Percentiles rank a stretch among this genome's conserved stretches.
These are phyloP conservation scores for Drosophila lacteicornis DNA, from an alignment of 1,140 invertebrate genomes.

Conservation along the genomic window DNA sequence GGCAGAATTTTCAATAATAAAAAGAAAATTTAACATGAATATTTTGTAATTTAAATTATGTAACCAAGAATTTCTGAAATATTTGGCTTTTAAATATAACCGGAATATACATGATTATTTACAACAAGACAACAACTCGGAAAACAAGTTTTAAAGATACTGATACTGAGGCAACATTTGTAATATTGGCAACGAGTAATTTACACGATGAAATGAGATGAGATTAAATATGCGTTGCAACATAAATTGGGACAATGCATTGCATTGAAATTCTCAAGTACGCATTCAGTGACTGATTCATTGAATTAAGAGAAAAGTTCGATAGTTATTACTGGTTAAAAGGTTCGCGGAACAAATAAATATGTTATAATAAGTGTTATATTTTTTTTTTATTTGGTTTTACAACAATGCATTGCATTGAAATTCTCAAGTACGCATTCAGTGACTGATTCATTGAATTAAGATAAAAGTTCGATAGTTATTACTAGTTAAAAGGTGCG, in stretches of 20 bases:
- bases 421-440: background rate
- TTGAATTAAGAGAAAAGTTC: too few species aligned
- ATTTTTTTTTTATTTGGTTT: too few species aligned
- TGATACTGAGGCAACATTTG: background rate
- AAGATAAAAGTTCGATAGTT: too few species aligned
- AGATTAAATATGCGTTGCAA: too few species aligned
- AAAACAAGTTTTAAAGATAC: constrained; percentile 2
- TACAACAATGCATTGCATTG: background rate
- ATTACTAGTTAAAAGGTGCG: too few species aligned
- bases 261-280: background rate
- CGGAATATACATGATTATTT: background rate
- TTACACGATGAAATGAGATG: background rate
- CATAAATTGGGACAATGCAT: background rate
- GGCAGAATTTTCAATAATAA: background rate
- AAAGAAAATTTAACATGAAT: background rate
- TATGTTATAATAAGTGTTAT: too few species aligned
- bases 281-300: too few species aligned
- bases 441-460: too few species aligned
- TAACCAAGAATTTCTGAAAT: background rate
- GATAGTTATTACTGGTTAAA: too few species aligned
- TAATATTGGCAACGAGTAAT: background rate
- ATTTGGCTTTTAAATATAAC: background rate
- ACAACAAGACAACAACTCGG: background rate
- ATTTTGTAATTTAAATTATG: background rate
- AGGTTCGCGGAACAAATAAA: too few species aligned